Evolutionary conservation across 1,140 invertebrate species (phyloP).

Genomic region (Gonatopus flavifemur): DNA sequence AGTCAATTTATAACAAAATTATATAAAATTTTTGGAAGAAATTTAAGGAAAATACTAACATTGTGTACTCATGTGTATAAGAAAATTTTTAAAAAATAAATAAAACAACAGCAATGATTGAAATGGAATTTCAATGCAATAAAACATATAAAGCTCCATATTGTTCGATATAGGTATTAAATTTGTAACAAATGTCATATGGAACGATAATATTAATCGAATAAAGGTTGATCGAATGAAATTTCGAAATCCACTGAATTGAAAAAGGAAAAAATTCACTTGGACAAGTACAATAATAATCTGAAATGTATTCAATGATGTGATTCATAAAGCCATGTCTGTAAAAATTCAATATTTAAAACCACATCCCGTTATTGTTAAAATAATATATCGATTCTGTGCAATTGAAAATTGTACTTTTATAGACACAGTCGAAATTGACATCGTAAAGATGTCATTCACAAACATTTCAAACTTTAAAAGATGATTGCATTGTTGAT

Average conservation of each 20-base stretch:
- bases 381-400: background rate
- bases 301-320: too few relatives aligned
- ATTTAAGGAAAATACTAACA: background rate
- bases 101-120: slow-evolving; percentile 17
- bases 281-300: too few relatives aligned
- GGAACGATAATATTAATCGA: too few relatives aligned
- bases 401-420: background rate
- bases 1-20: background rate
- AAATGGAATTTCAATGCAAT: background rate
- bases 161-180: background rate
- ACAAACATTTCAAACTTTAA: too few relatives aligned
- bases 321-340: too few relatives aligned
- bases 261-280: too few relatives aligned
- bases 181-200: too few relatives aligned
- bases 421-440: background rate
- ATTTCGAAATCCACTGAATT: too few relatives aligned
- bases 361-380: background rate
- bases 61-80: background rate
- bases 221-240: too few relatives aligned
- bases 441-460: background rate
- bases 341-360: too few relatives aligned
- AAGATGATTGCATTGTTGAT: too few relatives aligned
- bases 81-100: slow-evolving; percentile 6
- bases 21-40: background rate
- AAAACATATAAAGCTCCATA: background rate